Percentiles rank a stretch among this genome's conserved stretches.
These are phyloP conservation scores for Thysanoteuthis rhombus DNA, from an alignment of 2,888 invertebrate species.

Conservation along the genomic window DNA sequence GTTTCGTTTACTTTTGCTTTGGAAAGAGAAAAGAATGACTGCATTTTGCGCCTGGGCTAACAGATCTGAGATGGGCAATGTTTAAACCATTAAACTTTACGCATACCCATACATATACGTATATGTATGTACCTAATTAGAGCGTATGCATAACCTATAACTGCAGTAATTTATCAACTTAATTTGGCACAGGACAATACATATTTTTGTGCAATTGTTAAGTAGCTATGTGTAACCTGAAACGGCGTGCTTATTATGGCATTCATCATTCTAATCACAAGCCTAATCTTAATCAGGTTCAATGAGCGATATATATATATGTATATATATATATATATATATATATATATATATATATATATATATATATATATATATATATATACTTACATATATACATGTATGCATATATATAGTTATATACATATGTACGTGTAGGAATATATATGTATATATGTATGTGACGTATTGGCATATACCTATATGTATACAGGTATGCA, in stretches of 20 bases:
- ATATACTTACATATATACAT: background rate
- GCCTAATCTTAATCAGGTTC: too few species aligned
- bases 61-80: background rate
- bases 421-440: background rate
- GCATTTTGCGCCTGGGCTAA: background rate
- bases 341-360: background rate
- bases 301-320: too few species aligned
- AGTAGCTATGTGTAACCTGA: too few species aligned
- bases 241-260: too few species aligned
- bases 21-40: background rate
- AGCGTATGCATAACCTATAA: too few species aligned
- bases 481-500: background rate
- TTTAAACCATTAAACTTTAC: background rate
- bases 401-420: background rate
- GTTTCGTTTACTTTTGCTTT: background rate
- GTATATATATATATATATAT: background rate
- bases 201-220: background rate
- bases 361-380: background rate
- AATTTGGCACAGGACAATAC: background rate
- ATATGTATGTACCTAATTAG: too few species aligned
- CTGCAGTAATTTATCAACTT: background rate
- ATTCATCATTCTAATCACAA: too few species aligned
- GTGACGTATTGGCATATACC: too few species aligned
- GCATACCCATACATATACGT: too few species aligned
- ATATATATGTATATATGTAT: background rate